These are phyloP conservation scores for Trichechus manatus DNA, from an alignment of 2,113 vertebrate genomes.

Conservation along the genomic window DNA sequence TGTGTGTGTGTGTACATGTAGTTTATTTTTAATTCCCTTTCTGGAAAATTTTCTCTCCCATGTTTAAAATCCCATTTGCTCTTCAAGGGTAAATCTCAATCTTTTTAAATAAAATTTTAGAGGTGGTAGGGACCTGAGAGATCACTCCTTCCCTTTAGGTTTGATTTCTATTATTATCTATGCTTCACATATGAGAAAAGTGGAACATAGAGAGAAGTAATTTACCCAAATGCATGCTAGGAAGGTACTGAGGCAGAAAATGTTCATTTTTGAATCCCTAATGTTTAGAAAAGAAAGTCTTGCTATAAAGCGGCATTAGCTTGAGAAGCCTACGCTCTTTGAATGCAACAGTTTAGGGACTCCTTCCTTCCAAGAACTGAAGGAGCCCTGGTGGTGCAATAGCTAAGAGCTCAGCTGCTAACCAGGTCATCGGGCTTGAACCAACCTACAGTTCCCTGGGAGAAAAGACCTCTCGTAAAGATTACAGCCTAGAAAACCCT, in stretches of 20 bases:
- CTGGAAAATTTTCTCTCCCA: background rate
- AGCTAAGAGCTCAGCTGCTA: too few species aligned
- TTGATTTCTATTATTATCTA: background rate
- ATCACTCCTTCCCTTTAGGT: background rate
- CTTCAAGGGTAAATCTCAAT: background rate
- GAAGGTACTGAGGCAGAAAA: background rate
- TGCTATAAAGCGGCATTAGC: too few species aligned
- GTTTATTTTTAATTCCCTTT: background rate
- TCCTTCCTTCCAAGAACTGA: too few species aligned
- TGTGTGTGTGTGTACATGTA: background rate
- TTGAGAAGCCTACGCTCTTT: too few species aligned
- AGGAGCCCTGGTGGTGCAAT: too few species aligned
- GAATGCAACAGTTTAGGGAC: too few species aligned
- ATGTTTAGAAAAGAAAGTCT: background rate
- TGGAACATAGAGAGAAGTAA: background rate
- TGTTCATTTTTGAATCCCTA: background rate
- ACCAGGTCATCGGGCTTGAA: too few species aligned
- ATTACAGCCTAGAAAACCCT: too few species aligned
- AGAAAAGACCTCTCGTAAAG: too few species aligned
- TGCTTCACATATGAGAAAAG: background rate
- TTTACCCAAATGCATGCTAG: background rate
- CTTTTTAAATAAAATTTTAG: background rate
- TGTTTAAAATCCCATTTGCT: background rate
- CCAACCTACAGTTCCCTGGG: too few species aligned
- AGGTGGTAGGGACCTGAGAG: background rate